Base-by-base conservation (phyloP, 2,797 vertebrate genomes). In the Halcyon badia region DNA sequence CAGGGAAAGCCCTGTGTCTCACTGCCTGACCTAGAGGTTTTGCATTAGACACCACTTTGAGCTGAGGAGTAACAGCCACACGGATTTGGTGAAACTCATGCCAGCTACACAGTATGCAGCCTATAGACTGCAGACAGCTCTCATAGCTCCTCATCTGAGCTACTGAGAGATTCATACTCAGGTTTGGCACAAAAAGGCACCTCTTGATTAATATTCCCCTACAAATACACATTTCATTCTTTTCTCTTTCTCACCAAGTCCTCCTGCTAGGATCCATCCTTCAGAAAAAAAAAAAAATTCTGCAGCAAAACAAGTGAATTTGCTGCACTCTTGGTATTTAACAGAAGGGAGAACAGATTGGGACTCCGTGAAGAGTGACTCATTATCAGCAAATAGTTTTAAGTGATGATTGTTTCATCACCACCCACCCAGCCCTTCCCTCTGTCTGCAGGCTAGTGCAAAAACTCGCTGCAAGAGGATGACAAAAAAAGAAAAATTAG, bases 371-470 rank as follows among this genome's bases (percentile, higher is more conserved):
- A 95, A 92, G 94, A 96, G 92, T 96, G 97, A 96, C 89, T 97
- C 95, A 97, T 96, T 96, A 96, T 96, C 94, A 97, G 91, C 96
- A 97, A 97, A 97, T 96, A 95, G 92, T 97, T 97, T 93, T 94
- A 96, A 96, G 93, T 96, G 96, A 90, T 95, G 95, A 95, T 81
- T 87, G 93, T 92, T 95, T 95, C 96, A 95, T 94, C 96, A 95
- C 93, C 91, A 95, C 96, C 95, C 96, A 95, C 95, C 94, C 93
- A 90, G 89, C 86, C 90, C 91, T 93, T 64, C 95, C 64, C 87
- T 92, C 91, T 24, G 68, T 95, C 90, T 96, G 65, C 78, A 83
- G 86, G 83, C 91, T 96, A 57, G 57, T 39, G 1, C 80, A 69
- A 92, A 95, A 94, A 77, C 75, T 84, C 79, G 7, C 75, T 68